Conservation (phyloP, 2,888 invertebrate species). For the Colletes collaris region DNA sequence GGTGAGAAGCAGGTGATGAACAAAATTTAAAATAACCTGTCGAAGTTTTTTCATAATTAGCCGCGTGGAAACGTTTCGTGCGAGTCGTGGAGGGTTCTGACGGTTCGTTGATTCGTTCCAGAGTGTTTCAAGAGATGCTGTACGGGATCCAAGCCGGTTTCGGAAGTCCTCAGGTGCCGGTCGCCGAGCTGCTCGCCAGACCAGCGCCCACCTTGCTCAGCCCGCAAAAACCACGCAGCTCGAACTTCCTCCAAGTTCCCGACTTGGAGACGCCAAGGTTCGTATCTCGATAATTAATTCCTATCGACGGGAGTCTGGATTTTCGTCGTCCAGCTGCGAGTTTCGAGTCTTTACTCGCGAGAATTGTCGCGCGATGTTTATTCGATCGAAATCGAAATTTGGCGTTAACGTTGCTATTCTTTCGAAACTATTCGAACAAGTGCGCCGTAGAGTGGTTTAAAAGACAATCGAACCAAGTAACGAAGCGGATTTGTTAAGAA, state of each 20-base stretch:
- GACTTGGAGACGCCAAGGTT: slow-evolving; percentile 92
- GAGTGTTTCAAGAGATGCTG: slow-evolving; percentile 96
- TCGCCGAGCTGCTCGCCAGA: slow-evolving; percentile 93
- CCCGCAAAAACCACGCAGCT: slow-evolving; percentile 94
- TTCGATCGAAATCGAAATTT: neutral
- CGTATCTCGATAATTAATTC: slow-evolving; percentile 54
- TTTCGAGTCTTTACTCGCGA: slow-evolving; percentile 13
- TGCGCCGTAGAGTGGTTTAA: slow-evolving; percentile 30
- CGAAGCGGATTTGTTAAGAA: slow-evolving; percentile 29
- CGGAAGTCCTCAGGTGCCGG: slow-evolving; percentile 96
- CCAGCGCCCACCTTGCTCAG: slow-evolving; percentile 94
- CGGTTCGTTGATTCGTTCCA: slow-evolving; percentile 74
- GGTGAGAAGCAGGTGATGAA: slow-evolving; percentile 91
- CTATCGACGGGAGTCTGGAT: slow-evolving; percentile 3
- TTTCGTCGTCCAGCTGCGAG: slow-evolving; percentile 22
- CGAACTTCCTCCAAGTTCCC: slow-evolving; percentile 95
- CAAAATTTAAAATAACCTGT: too few relatives aligned
- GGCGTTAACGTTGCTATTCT: too few relatives aligned
- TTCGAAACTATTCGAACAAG: too few relatives aligned
- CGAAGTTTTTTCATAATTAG: too few relatives aligned
- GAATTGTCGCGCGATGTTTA: too few relatives aligned
- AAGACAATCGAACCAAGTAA: neutral
- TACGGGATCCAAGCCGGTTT: slow-evolving; percentile 97
- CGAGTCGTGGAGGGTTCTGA: neutral
- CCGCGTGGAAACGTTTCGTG: neutral